phyloP scores from a whole-genome alignment of 2,797 vertebrate genomes.

The Leucoraja ocellata region DNA sequence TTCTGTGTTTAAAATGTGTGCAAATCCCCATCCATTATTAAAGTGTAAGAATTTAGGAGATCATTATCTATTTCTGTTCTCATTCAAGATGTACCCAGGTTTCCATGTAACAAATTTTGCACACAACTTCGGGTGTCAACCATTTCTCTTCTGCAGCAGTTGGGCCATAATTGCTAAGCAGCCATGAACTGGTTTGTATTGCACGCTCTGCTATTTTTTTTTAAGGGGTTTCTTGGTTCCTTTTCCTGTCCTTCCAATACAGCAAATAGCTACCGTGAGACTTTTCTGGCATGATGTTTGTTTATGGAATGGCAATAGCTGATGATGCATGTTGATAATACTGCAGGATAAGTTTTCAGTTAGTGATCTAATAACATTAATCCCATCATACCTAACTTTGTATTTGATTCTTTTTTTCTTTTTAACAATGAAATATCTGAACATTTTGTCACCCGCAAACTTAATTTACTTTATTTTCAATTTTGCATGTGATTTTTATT shows the following conservation, averaged over 20 bases:
- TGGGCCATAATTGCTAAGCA: slow-evolving; percentile 99
- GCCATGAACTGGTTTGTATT: slow-evolving; percentile 99
- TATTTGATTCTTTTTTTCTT: background rate
- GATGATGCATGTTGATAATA: slow-evolving; percentile 94
- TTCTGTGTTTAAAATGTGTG: background rate
- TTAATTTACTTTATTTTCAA: background rate
- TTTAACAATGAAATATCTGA: background rate
- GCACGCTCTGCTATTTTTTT: slow-evolving; percentile 97
- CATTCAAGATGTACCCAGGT: slow-evolving; percentile 51
- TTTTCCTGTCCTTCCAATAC: slow-evolving; percentile 85
- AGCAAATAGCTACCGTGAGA: slow-evolving; percentile 98
- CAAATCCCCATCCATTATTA: background rate
- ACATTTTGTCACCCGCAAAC: background rate
- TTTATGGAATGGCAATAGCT: slow-evolving; percentile 96
- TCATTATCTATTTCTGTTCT: slow-evolving; percentile 28
- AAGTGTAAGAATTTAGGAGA: background rate
- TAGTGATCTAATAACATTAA: slow-evolving; percentile 38
- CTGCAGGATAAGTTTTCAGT: slow-evolving; percentile 72
- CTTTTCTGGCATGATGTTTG: slow-evolving; percentile 99
- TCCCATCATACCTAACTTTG: background rate
- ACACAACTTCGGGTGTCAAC: slow-evolving; percentile 99
- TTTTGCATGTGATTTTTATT: background rate
- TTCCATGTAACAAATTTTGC: slow-evolving; percentile 89
- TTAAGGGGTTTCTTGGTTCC: slow-evolving; percentile 71
- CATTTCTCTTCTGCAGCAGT: slow-evolving; percentile 99